These are phyloP conservation scores for Actinostola sp. DNA, from an alignment of 92 coral and sea anemone species.

Conservation along the genomic window DNA sequence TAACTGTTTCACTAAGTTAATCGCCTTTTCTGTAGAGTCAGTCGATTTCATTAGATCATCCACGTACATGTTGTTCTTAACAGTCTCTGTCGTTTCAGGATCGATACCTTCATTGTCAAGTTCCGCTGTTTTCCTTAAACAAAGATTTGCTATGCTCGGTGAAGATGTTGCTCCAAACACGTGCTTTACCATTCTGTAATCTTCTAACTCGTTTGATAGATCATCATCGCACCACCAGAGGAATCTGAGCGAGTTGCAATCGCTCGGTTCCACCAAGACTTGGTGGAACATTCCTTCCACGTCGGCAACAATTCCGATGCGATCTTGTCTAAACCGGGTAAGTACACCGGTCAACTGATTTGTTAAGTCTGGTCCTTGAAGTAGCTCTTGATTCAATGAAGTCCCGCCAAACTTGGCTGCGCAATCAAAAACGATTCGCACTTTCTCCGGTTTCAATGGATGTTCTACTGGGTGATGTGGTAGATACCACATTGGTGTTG, in stretches of 20 bases:
- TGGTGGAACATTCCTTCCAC: slow-evolving; percentile 62
- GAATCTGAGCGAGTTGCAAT: slow-evolving; percentile 49
- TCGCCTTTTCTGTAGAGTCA: slow-evolving; percentile 29
- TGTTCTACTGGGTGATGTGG: slow-evolving; percentile 61
- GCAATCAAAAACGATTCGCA: slow-evolving; percentile 55
- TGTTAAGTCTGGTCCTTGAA: slow-evolving; percentile 51
- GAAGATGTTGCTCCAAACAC: slow-evolving; percentile 63
- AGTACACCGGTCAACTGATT: slow-evolving; percentile 49
- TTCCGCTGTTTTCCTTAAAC: slow-evolving; percentile 39
- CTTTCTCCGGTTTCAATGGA: slow-evolving; percentile 57
- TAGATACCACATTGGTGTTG: slow-evolving; percentile 55
- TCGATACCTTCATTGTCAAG: slow-evolving; percentile 26
- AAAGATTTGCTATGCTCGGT: slow-evolving; percentile 53
- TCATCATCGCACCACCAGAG: slow-evolving; percentile 63
- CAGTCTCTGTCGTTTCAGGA: slow-evolving; percentile 33
- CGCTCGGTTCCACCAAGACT: slow-evolving; percentile 58
- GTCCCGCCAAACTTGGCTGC: slow-evolving; percentile 42
- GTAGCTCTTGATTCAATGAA: slow-evolving; percentile 46
- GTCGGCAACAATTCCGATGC: slow-evolving; percentile 41
- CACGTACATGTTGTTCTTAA: too few species aligned
- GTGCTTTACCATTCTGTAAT: slow-evolving; percentile 52
- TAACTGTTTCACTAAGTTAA: slow-evolving; percentile 18
- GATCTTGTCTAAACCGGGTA: slow-evolving; percentile 46
- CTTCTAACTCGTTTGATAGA: slow-evolving; percentile 40
- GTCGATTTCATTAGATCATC: too few species aligned